Conservation (phyloP, 1,140 invertebrate genomes). For the Mizuhopecten yessoensis region DNA sequence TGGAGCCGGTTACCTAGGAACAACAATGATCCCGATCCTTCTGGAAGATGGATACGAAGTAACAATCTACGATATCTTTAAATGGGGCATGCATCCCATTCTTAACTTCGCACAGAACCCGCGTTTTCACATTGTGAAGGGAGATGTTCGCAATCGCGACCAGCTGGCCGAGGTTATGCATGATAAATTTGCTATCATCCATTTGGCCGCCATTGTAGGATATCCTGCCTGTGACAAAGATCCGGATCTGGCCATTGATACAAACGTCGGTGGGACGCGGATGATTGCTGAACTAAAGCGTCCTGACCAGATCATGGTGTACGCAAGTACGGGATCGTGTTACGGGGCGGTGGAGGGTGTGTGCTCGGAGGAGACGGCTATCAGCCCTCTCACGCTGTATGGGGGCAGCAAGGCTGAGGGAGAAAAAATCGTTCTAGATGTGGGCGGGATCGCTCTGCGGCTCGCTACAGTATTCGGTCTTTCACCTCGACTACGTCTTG, state of each 20-base stretch:
- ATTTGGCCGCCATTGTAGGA: constrained; percentile 79
- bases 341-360: constrained; percentile 77
- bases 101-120: constrained; percentile 69
- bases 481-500: constrained; percentile 75
- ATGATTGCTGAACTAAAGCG: constrained; percentile 71
- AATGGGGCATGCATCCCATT: constrained; percentile 73
- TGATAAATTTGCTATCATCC: constrained; percentile 72
- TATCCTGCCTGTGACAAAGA: constrained; percentile 80
- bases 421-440: constrained; percentile 71
- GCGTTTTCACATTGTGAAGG: constrained; percentile 69
- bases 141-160: constrained; percentile 71
- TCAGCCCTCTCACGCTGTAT: constrained; percentile 76
- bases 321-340: constrained; percentile 79
- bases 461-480: constrained; percentile 79
- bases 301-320: constrained; percentile 73
- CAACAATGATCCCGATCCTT: constrained; percentile 75
- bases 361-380: constrained; percentile 76
- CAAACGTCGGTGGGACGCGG: constrained; percentile 74
- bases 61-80: constrained; percentile 75
- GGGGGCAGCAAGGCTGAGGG: constrained; percentile 76
- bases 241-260: constrained; percentile 67
- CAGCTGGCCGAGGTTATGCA: constrained; percentile 67
- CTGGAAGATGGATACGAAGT: constrained; percentile 75
- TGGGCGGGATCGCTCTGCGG: constrained; percentile 73
- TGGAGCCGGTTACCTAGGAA: constrained; percentile 77